Base-by-base conservation (phyloP, 2,797 vertebrate genomes). In the Eutrigla gurnardus region DNA sequence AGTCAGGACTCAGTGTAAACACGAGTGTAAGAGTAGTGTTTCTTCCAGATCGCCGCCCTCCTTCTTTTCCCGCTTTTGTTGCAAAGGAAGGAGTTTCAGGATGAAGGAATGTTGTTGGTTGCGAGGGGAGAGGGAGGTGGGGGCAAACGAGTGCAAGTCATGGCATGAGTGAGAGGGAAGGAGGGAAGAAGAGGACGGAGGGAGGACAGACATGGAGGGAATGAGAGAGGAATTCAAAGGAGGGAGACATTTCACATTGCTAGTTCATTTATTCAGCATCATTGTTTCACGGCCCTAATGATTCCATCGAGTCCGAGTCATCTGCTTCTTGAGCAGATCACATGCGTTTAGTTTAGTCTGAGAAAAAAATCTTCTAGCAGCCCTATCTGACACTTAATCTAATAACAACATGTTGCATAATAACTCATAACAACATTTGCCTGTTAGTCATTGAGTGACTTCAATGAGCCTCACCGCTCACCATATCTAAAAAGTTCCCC, bases 41-140 rank as follows among this genome's bases (percentile, higher is more conserved):
- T 80, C 78, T 67, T 84, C 77, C 72, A 59, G 70, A 59, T 76
- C 65, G 0, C 64, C 79, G 35, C 84, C 86, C 82, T 86, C 43
- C 6, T 17, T 63, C 54, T 85, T 83, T 87, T 91, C 85, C 81
- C 70, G 75, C 79, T 84, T 86, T 82, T 88, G 86, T 87, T 71
- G 55, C 66, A 75, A 40, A 77, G 85, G 65, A 88, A 86, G 66
- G 75, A 77, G 60, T 88, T 88, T 86, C 82, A 89, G 77, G 81
- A 70, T 83, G 84, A 84, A 91, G 81, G 92, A 90, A 91, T 91
- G 89, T 81, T 83, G 83, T 73, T 68, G 83, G 84, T 86, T 85
- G 83, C 43, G 43, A 77, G 72, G 60, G 77, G 75, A 75, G 61
- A 57, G 63, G 54, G 60, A 67, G 74, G 78, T 61, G 80, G 71